Conservation (phyloP, 2,113 vertebrate genomes). For the Pithys albifrons region DNA sequence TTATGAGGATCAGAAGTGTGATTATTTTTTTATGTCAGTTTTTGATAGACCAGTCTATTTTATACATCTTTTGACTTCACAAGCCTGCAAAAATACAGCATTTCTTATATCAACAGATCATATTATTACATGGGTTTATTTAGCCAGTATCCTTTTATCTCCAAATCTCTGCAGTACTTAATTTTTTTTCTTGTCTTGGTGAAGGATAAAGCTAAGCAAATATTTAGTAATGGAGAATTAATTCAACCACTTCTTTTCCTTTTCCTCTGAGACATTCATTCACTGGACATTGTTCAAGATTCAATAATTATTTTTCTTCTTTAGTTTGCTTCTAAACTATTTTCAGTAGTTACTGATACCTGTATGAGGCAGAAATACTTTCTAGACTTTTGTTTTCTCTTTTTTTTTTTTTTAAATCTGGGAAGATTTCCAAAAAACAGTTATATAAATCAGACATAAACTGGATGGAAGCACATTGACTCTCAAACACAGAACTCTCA, state of each 20-base stretch:
- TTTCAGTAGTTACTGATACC: not conserved
- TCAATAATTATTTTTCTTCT: not conserved
- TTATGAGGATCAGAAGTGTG: not conserved
- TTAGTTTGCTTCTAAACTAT: not conserved
- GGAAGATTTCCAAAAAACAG: not conserved
- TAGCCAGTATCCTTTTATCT: not conserved
- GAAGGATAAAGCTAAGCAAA: conserved; percentile 8
- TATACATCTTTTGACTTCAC: not conserved
- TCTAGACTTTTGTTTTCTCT: not conserved
- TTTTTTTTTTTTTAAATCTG: not conserved
- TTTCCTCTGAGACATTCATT: not conserved
- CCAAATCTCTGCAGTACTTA: not conserved
- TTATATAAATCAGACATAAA: not conserved
- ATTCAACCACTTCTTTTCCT: not conserved
- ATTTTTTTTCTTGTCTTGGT: not conserved
- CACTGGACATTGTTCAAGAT: not conserved
- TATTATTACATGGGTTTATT: not conserved
- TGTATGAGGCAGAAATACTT: not conserved
- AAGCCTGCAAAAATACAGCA: not conserved
- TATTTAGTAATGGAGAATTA: conserved; percentile 22
- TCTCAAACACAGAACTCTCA: not conserved
- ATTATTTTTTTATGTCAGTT: not conserved
- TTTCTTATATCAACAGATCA: not conserved
- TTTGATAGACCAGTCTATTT: not conserved
- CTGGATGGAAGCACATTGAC: not conserved